Conservation (phyloP, 2,113 vertebrate species). For the Vicugna pacos region DNA sequence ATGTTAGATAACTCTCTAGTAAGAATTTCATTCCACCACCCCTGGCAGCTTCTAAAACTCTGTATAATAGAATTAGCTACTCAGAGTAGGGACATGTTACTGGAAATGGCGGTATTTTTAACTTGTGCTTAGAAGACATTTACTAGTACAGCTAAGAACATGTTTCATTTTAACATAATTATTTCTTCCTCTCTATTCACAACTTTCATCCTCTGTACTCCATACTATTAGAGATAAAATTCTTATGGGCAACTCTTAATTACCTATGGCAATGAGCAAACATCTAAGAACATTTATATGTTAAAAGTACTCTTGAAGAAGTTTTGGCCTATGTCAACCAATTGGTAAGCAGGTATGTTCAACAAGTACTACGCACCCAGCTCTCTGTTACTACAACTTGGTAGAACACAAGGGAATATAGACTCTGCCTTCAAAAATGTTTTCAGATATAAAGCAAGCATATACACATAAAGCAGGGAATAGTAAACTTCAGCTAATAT, state of each 20-base stretch:
- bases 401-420: not conserved
- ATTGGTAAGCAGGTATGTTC: not conserved
- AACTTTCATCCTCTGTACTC: not conserved
- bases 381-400: not conserved
- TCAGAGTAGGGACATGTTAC: not conserved
- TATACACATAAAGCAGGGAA: not conserved
- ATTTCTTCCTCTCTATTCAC: not conserved
- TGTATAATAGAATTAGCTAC: slow-evolving; percentile 19
- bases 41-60: not conserved
- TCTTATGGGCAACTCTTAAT: slow-evolving; percentile 13
- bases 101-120: slow-evolving; percentile 38
- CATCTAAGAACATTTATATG: not conserved
- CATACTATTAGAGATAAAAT: slow-evolving; percentile 5
- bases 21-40: slow-evolving; percentile 23
- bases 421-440: not conserved
- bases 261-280: not conserved
- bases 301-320: not conserved
- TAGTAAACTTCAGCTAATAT: not conserved
- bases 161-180: slow-evolving; percentile 1
- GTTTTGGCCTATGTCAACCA: not conserved
- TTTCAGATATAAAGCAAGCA: not conserved
- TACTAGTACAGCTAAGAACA: not conserved
- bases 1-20: slow-evolving; percentile 8
- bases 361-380: not conserved
- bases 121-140: not conserved